Percentiles rank a stretch among this genome's conserved stretches.
Evolutionary conservation across 30 jellyfish, hydroid and myxozoan species (phyloP).

Genomic region (Chrysaora quinquecirrha): DNA sequence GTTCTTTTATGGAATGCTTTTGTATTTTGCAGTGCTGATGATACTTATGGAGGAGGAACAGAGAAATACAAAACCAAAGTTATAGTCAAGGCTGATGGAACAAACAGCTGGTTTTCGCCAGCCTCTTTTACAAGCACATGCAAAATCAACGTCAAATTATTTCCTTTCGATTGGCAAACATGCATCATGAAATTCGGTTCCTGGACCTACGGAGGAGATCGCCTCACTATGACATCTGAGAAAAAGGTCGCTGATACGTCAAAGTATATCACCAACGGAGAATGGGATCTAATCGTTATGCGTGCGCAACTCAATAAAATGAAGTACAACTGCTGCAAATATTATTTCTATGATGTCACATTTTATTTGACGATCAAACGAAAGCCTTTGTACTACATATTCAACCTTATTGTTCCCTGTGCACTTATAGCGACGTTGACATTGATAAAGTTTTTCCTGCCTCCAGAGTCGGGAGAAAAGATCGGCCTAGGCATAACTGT

Average conservation of each 20-base stretch:
- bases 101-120: constrained; percentile 80
- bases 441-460: constrained; percentile 74
- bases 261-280: constrained; percentile 75
- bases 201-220: constrained; percentile 92
- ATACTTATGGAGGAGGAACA: constrained; percentile 83
- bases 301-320: constrained; percentile 71
- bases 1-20: too few relatives aligned
- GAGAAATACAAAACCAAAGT: constrained; percentile 83
- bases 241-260: constrained; percentile 65
- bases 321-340: constrained; percentile 74
- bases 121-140: constrained; percentile 88
- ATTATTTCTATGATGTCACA: constrained; percentile 80
- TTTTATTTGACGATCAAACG: constrained; percentile 65
- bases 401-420: constrained; percentile 78
- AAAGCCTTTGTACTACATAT: constrained; percentile 76
- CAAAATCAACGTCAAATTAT: constrained; percentile 75
- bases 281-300: constrained; percentile 82
- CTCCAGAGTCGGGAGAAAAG: constrained; percentile 85
- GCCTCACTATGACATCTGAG: constrained; percentile 76
- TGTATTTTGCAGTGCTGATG: constrained; percentile 76
- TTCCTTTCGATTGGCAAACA: constrained; percentile 86
- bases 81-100: constrained; percentile 55
- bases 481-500: constrained; percentile 88
- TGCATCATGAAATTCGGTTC: constrained; percentile 84
- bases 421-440: constrained; percentile 81